Evolutionary conservation across 2,113 vertebrate genomes (phyloP).

Genomic region (Bombycilla garrulus): DNA sequence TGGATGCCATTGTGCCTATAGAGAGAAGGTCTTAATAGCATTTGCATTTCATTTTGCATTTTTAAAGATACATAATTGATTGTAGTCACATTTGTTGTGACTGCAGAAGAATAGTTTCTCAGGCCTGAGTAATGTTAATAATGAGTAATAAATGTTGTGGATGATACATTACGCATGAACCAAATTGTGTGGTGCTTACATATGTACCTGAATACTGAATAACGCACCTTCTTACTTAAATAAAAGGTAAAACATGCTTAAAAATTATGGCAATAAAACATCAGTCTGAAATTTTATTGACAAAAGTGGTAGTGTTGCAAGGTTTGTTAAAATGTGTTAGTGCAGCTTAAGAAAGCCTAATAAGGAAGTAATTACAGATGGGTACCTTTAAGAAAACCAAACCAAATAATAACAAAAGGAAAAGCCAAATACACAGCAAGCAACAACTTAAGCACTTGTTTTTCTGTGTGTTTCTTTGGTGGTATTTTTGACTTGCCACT

Average conservation of each 20-base stretch:
- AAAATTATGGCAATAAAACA: background rate
- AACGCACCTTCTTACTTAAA: background rate
- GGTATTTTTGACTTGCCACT: constrained; percentile 54
- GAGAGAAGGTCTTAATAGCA: background rate
- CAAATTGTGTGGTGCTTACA: background rate
- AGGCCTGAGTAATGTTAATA: background rate
- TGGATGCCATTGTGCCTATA: background rate
- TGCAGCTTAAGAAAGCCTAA: background rate
- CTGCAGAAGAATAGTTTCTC: background rate
- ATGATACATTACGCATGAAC: background rate
- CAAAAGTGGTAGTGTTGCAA: background rate
- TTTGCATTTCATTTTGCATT: background rate
- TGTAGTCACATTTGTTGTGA: background rate
- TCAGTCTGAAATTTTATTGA: background rate
- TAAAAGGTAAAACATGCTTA: background rate
- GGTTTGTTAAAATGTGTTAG: background rate
- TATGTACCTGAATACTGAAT: background rate
- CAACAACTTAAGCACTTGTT: background rate
- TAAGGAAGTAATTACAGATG: background rate
- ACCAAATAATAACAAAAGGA: background rate
- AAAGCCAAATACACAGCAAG: background rate
- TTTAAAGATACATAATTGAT: background rate
- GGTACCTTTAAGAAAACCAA: background rate
- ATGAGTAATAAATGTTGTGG: background rate
- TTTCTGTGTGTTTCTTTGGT: background rate